These are phyloP conservation scores for Zaprionus tsacasi DNA, from an alignment of 1,140 invertebrate genomes.

Conservation along the genomic window DNA sequence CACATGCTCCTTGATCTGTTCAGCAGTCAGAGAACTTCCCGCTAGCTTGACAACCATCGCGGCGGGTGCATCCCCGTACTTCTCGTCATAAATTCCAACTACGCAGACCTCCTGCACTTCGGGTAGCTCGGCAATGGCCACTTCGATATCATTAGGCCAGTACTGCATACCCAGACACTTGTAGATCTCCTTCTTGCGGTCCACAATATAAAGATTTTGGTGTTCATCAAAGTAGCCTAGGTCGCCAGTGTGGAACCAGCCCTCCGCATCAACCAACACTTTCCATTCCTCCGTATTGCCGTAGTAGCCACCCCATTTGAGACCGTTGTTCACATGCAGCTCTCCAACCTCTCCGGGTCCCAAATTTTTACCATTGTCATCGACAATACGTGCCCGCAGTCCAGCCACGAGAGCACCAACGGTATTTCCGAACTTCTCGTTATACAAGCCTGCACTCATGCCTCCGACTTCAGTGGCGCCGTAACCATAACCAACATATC, in stretches of 20 bases:
- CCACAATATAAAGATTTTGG: constrained; percentile 88
- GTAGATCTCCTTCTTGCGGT: constrained; percentile 91
- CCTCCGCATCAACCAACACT: constrained; percentile 86
- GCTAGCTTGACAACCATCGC: constrained; percentile 53
- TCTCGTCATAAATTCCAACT: constrained; percentile 60
- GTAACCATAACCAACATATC: constrained; percentile 17
- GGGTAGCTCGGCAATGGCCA: constrained; percentile 46
- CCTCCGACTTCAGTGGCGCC: constrained; percentile 37
- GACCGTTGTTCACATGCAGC: constrained; percentile 62
- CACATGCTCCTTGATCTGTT: constrained; percentile 61
- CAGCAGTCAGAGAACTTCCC: constrained; percentile 37
- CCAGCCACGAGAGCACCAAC: constrained; percentile 42
- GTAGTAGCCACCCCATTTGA: constrained; percentile 82
- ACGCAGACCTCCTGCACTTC: constrained; percentile 65
- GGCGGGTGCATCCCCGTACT: constrained; percentile 51
- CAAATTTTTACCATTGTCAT: constrained; percentile 34
- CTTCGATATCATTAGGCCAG: constrained; percentile 71
- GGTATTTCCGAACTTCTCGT: constrained; percentile 11
- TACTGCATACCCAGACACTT: constrained; percentile 87
- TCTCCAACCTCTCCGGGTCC: constrained; percentile 74
- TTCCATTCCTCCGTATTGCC: constrained; percentile 86
- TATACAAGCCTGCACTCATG: constrained; percentile 22
- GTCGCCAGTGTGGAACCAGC: constrained; percentile 91
- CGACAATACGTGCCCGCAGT: constrained; percentile 68
- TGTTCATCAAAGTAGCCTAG: constrained; percentile 89